Base-by-base conservation (phyloP, 1,140 invertebrate species). In the Apocrypta bakeri region DNA sequence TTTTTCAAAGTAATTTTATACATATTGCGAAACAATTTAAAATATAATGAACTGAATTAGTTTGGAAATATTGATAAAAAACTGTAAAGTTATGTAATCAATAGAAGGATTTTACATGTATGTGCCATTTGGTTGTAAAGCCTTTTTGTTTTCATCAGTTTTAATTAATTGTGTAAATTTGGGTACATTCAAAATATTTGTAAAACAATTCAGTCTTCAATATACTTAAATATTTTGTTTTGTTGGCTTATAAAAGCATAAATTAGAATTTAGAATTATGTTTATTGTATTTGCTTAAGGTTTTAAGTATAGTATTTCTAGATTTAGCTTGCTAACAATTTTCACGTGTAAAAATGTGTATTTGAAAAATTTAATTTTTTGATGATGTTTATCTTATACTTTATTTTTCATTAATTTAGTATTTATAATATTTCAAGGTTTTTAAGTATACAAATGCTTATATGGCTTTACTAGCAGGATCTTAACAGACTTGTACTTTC, bases 311-410 rank as follows among this genome's bases (percentile, higher is more conserved):
- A 21, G 14, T 56, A 56, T 6, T 17, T 21, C 2, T 56, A 56
- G 48, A n/a, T 56, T n/a, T 56, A 56, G 21, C 48, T 56, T n/a
- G n/a, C 48, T 48, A 56, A 4, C 7, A 68, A 27, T 12, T 40
- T 42, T 24, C 27, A 56, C 42, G 7, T 71, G 12, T 56, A 56
- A 29, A 42, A 37, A 64, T 40, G 25, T 6, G 25, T 27, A 40
- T 72, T 80, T 81, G 79, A 81, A 81, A 80, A 73, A 74, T 80
- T 80, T 73, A 63, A 24, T 80, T 73, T 73, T 73, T 72, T 25
- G 40, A 69, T 56, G 27, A n/a, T 24, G 2, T 48, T 21, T 79
- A 56, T n/a, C 48, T n/a, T 56, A 56, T 56, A 56, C n/a, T n/a
- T n/a, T n/a, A 56, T 7, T 56, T 56, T 56, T 56, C 17, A 56